Conservation (phyloP, 1,140 invertebrate genomes). For the Tetramorium parvispinum region DNA sequence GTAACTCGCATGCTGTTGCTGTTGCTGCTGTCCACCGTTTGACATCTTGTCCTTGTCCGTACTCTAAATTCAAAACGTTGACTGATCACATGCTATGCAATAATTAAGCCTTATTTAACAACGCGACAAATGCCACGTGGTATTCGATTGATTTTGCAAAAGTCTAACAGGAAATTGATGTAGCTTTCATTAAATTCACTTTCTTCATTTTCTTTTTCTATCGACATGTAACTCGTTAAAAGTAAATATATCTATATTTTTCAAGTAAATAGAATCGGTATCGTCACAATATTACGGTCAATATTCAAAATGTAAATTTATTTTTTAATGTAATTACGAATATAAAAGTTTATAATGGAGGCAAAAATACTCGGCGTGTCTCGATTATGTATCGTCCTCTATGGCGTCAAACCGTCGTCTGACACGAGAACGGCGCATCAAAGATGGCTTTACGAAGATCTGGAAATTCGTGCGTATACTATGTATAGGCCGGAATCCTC, state of each 20-base stretch:
- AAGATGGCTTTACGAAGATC: slow-evolving; percentile 35
- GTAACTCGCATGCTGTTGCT: slow-evolving; percentile 90
- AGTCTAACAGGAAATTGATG: not conserved
- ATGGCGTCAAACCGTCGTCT: not conserved
- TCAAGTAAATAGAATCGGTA: not conserved
- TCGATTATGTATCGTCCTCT: not conserved
- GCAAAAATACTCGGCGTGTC: not conserved
- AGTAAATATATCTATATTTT: no score
- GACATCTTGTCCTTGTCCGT: slow-evolving; percentile 89
- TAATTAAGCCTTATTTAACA: not conserved
- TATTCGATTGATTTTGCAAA: not conserved
- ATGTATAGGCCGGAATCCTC: no score
- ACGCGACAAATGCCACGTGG: not conserved
- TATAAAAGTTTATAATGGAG: not conserved
- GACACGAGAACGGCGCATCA: not conserved
- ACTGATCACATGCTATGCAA: not conserved
- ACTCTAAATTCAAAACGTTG: slow-evolving; percentile 62
- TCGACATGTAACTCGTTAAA: not conserved
- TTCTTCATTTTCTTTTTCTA: not conserved
- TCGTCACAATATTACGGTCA: not conserved
- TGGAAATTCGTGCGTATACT: not conserved
- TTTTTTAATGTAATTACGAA: not conserved
- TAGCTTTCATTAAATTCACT: not conserved
- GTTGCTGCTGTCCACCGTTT: slow-evolving; percentile 87
- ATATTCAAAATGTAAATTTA: not conserved